A percentile compares a stretch with the other conserved stretches of the same genome.
These are phyloP conservation scores for Rhopalosiphum nymphaeae DNA, from an alignment of 2,888 invertebrate genomes.

Conservation along the genomic window DNA sequence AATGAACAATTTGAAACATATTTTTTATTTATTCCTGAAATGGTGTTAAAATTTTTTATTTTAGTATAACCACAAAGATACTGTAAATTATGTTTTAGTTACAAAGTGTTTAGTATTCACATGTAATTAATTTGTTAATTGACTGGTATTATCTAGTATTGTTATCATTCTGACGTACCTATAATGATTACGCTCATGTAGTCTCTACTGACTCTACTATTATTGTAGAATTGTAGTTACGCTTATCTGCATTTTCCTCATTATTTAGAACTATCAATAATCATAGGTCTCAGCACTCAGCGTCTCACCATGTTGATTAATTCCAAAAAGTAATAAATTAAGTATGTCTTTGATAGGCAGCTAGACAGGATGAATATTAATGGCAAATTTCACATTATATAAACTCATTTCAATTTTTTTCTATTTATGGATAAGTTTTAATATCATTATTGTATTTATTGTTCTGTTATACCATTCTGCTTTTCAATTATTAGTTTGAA, in stretches of 20 bases:
- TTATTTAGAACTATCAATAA: too few relatives aligned
- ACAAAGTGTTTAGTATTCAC: not conserved
- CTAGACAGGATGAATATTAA: not conserved
- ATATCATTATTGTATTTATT: not conserved
- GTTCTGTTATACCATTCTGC: not conserved
- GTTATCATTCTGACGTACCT: too few relatives aligned
- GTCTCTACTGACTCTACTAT: too few relatives aligned
- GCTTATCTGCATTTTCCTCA: not conserved
- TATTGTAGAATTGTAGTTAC: not conserved
- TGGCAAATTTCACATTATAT: not conserved
- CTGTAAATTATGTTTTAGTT: not conserved
- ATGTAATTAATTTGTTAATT: too few relatives aligned
- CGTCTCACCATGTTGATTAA: not conserved
- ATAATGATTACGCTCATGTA: too few relatives aligned
- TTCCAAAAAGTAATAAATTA: not conserved
- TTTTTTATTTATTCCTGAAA: too few relatives aligned
- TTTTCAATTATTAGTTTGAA: not conserved
- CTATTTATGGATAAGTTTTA: not conserved
- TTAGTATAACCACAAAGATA: too few relatives aligned
- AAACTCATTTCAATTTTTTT: not conserved
- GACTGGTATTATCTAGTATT: too few relatives aligned
- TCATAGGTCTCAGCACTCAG: not conserved
- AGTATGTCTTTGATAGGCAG: not conserved
- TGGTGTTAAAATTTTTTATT: too few relatives aligned
- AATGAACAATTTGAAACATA: too few relatives aligned